Evolutionary conservation across 2,113 vertebrate genomes (phyloP).

Genomic region (Odocoileus hemionus): DNA sequence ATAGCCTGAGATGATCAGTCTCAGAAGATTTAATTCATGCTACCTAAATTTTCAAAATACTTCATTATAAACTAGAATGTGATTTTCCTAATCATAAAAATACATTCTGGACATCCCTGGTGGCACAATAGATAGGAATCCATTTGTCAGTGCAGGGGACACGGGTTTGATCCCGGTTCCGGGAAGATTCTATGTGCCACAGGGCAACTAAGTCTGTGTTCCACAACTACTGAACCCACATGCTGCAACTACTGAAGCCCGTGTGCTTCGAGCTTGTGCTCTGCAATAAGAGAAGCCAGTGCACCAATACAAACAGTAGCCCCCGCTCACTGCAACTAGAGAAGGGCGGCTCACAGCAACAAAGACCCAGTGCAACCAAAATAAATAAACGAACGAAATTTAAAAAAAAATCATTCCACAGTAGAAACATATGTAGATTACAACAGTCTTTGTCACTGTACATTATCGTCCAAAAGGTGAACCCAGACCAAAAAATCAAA

Average conservation of each 20-base stretch:
- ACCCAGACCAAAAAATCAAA: background rate
- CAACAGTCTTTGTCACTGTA: background rate
- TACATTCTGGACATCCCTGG: background rate
- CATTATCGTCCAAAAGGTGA: background rate
- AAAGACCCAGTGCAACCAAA: background rate
- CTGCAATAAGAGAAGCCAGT: background rate
- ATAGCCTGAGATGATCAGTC: background rate
- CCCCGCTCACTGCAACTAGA: background rate
- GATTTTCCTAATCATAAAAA: background rate
- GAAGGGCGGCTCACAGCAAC: background rate
- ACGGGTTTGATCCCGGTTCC: background rate
- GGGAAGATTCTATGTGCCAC: background rate
- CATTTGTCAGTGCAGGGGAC: background rate
- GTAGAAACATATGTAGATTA: background rate
- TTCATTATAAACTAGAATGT: background rate
- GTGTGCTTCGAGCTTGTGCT: background rate
- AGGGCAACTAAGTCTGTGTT: background rate
- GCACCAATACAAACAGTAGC: background rate
- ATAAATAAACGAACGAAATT: rapidly evolving
- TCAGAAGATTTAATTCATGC: background rate
- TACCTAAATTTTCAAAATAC: background rate
- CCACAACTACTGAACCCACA: background rate
- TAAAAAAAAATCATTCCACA: background rate
- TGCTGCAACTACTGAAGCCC: background rate
- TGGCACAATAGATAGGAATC: background rate